A percentile compares a stretch with the other conserved stretches of the same genome.
Evolutionary conservation across 2,113 vertebrate genomes (phyloP).

Genomic region (Triplophysa dalaica): DNA sequence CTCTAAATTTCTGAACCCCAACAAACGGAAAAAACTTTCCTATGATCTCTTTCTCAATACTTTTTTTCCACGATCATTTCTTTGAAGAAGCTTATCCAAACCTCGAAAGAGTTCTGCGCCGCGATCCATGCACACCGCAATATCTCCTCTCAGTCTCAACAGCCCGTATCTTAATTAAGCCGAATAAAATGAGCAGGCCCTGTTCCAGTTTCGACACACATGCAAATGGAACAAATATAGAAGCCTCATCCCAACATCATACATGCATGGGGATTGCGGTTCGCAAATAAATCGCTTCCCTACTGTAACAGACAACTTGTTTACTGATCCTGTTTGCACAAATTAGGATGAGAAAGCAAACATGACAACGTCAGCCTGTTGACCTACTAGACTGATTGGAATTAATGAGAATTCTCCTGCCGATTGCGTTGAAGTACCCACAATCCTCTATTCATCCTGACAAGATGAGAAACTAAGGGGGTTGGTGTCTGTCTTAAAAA

Average conservation of each 20-base stretch:
- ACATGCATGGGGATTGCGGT: slow-evolving; percentile 25
- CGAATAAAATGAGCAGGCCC: slow-evolving; percentile 22
- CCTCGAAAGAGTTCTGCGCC: slow-evolving; percentile 27
- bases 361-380: slow-evolving; percentile 50
- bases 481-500: neutral
- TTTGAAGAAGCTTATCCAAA: slow-evolving; percentile 12
- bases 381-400: slow-evolving; percentile 49
- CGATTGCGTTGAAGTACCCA: slow-evolving; percentile 35
- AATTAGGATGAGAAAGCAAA: slow-evolving; percentile 61
- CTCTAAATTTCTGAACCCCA: neutral
- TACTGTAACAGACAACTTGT: slow-evolving; percentile 59
- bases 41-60: neutral
- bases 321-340: slow-evolving; percentile 59
- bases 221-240: slow-evolving; percentile 49
- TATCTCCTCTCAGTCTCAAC: neutral
- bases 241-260: slow-evolving; percentile 31
- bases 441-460: slow-evolving; percentile 28
- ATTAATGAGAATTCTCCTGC: slow-evolving; percentile 58
- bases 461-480: slow-evolving; percentile 12
- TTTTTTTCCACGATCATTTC: neutral
- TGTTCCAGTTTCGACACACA: slow-evolving; percentile 39
- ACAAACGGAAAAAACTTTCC: neutral
- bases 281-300: slow-evolving; percentile 54
- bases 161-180: slow-evolving; percentile 50
- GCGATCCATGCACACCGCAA: neutral